Conservation (phyloP, 2,113 vertebrate genomes). For the Setophaga kirtlandii region DNA sequence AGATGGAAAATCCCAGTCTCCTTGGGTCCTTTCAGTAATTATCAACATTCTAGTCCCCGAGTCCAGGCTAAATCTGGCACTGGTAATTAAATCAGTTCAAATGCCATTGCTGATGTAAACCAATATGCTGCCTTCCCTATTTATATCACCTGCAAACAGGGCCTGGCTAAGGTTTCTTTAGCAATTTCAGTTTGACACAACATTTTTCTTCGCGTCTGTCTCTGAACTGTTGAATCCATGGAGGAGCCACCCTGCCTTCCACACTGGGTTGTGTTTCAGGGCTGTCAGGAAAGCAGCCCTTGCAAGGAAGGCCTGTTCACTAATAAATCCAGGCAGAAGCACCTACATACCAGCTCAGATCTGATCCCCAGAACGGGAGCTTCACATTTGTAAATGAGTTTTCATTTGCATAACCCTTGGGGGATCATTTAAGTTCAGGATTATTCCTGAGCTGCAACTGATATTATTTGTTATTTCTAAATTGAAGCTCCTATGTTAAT, state of each 20-base stretch:
- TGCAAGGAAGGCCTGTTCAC: background rate
- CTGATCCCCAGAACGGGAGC: background rate
- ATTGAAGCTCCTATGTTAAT: slow-evolving; percentile 22
- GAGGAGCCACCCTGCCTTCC: slow-evolving; percentile 49
- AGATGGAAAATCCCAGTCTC: slow-evolving; percentile 64
- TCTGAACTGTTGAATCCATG: slow-evolving; percentile 64
- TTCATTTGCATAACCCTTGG: slow-evolving; percentile 25
- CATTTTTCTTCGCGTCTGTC: slow-evolving; percentile 69
- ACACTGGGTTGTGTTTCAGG: background rate
- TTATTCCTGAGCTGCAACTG: slow-evolving; percentile 30
- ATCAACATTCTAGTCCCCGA: slow-evolving; percentile 67
- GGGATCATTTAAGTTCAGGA: background rate
- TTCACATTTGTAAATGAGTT: slow-evolving; percentile 20
- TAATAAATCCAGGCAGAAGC: slow-evolving; percentile 13
- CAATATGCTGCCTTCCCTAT: slow-evolving; percentile 71
- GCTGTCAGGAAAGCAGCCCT: slow-evolving; percentile 52
- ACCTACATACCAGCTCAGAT: background rate
- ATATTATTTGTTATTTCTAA: slow-evolving; percentile 55
- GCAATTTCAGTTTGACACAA: slow-evolving; percentile 68
- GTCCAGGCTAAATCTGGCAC: slow-evolving; percentile 71
- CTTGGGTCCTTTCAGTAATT: slow-evolving; percentile 67
- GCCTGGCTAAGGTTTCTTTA: slow-evolving; percentile 69
- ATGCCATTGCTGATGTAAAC: slow-evolving; percentile 70
- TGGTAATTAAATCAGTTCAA: slow-evolving; percentile 72
- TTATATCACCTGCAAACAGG: slow-evolving; percentile 70